phyloP scores from a whole-genome alignment of 2,797 vertebrate species.

The Staurois parvus region DNA sequence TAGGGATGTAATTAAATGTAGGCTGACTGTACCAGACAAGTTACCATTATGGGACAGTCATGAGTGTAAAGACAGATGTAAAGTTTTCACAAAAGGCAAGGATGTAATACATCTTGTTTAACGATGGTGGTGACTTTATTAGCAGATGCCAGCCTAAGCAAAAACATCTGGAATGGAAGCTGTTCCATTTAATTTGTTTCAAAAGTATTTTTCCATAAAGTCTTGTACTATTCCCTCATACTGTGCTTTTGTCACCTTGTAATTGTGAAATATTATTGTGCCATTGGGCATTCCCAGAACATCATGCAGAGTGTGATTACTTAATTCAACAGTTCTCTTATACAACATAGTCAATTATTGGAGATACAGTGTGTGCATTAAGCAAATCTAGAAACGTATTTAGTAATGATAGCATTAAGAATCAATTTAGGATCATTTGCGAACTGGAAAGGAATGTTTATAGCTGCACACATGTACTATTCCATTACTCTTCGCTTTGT shows the following conservation, averaged over 20 bases:
- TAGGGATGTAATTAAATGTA: not conserved
- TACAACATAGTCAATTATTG: not conserved
- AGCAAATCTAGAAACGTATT: not conserved
- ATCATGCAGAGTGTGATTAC: not conserved
- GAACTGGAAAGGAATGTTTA: too few relatives aligned
- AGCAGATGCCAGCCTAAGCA: constrained; percentile 53
- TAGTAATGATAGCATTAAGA: too few relatives aligned
- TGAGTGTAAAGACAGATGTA: constrained; percentile 45
- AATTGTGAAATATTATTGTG: constrained; percentile 28
- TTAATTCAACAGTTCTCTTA: not conserved
- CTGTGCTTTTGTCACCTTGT: constrained; percentile 24
- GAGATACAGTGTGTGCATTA: not conserved
- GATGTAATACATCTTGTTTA: constrained; percentile 35
- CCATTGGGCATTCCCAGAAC: not conserved
- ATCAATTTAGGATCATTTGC: too few relatives aligned
- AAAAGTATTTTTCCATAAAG: constrained; percentile 46
- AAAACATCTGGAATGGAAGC: constrained; percentile 46
- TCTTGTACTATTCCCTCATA: constrained; percentile 24
- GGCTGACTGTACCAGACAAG: constrained; percentile 1
- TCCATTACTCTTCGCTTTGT: too few relatives aligned
- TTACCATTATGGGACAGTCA: constrained; percentile 16
- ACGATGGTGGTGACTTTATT: constrained; percentile 45
- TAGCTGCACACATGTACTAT: too few relatives aligned
- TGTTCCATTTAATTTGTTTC: constrained; percentile 19
- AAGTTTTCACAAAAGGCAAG: constrained; percentile 32